These are phyloP conservation scores for Squalus acanthias DNA, from an alignment of 2,797 vertebrate species.

Conservation along the genomic window DNA sequence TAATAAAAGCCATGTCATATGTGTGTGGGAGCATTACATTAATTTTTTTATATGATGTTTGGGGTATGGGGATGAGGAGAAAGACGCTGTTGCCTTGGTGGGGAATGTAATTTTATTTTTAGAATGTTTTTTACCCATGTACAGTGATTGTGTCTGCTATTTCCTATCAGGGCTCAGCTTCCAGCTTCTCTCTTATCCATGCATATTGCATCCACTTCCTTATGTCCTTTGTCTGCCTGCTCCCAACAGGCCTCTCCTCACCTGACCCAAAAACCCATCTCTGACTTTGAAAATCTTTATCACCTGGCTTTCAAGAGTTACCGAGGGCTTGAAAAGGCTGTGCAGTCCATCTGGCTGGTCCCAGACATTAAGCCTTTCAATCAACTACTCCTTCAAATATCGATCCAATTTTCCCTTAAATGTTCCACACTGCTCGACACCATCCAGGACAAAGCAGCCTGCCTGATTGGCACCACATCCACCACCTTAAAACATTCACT, in stretches of 20 bases:
- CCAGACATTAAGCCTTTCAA: not conserved
- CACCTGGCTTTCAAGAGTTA: not conserved
- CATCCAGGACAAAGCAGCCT: too few relatives aligned
- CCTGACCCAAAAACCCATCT: not conserved
- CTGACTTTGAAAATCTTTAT: not conserved
- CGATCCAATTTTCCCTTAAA: not conserved
- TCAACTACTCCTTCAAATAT: not conserved
- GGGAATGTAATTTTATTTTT: not conserved
- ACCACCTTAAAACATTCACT: too few relatives aligned
- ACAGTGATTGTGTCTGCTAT: too few relatives aligned
- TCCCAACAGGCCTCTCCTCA: not conserved
- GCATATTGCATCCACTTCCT: too few relatives aligned
- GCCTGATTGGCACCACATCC: too few relatives aligned
- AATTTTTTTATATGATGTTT: not conserved
- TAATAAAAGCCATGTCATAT: not conserved
- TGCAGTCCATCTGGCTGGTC: not conserved
- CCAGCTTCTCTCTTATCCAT: too few relatives aligned
- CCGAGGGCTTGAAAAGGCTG: not conserved
- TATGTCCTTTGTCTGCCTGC: not conserved
- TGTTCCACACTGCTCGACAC: not conserved
- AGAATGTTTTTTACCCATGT: too few relatives aligned
- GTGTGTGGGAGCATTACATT: not conserved
- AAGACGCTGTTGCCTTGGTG: not conserved
- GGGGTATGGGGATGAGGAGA: not conserved
- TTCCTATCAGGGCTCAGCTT: too few relatives aligned